Base-by-base conservation (phyloP, 2,113 vertebrate species). In the Neotoma lepida region DNA sequence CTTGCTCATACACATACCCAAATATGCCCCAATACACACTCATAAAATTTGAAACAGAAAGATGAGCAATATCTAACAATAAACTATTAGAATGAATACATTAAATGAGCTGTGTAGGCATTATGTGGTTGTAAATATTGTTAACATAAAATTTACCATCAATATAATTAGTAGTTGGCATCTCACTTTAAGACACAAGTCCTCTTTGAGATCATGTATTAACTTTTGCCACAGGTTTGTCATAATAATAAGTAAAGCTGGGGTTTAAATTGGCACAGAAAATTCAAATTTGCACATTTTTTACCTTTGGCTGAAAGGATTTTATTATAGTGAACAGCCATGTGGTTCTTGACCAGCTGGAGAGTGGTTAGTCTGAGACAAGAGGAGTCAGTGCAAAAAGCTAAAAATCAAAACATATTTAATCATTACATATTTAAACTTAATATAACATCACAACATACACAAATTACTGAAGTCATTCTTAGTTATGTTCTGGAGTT, bases 221-320 rank as follows among this genome's bases (percentile, higher is more conserved):
- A 44, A 61, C 51, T 93, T 94, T 93, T 96, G 41, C 71, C 89
- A 96, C 0, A 5, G 94, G 56, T 41, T 35, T 86, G 30, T 86
- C 94, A 49, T 80, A 95, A 95, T 71, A 71, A 94, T 80, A 93
- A 88, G 46, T 51, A 51, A 96, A 96, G 90, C 8, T 93, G 6
- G 13, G 58, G 91, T 30, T 96, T 86, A 94, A 94, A 73, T 2
- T 91, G 13, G 46, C 61, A 86, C 28, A 97, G 49, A 97, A 92
- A 95, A 44, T 94, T 97, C 85, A 94, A n/a, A 90, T 5, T 86
- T 81, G 76, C 3, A 94, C 9, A 20, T 93, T 92, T 56, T 98
- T 98, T 98, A 99, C 99, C 99, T 99, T 99, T 99, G 93, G 99
- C 99, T 85, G 99, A 98, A 98, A 99, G 99, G 95, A 99, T 98